These are phyloP conservation scores for Trichogramma evanescens DNA, from an alignment of 2,888 invertebrate species.

Conservation along the genomic window DNA sequence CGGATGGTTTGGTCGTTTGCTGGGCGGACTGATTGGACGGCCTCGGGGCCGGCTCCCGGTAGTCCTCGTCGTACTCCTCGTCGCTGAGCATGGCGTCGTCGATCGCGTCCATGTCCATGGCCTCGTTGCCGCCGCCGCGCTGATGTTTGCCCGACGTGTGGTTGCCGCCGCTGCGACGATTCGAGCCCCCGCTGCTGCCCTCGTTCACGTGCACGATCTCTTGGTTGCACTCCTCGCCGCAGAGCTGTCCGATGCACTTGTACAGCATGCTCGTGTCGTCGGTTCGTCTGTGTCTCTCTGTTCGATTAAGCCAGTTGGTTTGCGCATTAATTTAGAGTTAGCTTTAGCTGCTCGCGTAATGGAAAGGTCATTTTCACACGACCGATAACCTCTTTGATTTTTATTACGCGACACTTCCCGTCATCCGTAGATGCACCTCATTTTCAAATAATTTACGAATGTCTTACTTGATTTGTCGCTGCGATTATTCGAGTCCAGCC, in stretches of 20 bases:
- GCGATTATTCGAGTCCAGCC: neutral
- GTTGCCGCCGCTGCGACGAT: neutral
- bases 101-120: neutral
- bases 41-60: neutral
- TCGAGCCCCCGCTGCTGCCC: neutral
- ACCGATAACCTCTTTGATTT: too few relatives aligned
- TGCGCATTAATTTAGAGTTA: neutral
- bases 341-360: too few relatives aligned
- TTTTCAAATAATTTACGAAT: neutral
- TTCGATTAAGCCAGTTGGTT: neutral
- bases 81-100: neutral
- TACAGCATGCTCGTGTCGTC: slow-evolving; percentile 3
- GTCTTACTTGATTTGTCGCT: slow-evolving; percentile 14
- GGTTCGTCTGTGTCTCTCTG: slow-evolving; percentile 7
- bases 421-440: too few relatives aligned
- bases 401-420: too few relatives aligned
- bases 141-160: neutral
- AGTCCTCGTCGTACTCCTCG: neutral
- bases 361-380: too few relatives aligned
- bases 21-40: neutral
- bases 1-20: neutral
- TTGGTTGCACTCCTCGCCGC: slow-evolving; percentile 20
- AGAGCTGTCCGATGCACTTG: slow-evolving; percentile 8
- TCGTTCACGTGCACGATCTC: slow-evolving; percentile 1
- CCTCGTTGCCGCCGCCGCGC: neutral